Base-by-base conservation (phyloP, 1,140 invertebrate species). In the Doryteuthis pealeii region DNA sequence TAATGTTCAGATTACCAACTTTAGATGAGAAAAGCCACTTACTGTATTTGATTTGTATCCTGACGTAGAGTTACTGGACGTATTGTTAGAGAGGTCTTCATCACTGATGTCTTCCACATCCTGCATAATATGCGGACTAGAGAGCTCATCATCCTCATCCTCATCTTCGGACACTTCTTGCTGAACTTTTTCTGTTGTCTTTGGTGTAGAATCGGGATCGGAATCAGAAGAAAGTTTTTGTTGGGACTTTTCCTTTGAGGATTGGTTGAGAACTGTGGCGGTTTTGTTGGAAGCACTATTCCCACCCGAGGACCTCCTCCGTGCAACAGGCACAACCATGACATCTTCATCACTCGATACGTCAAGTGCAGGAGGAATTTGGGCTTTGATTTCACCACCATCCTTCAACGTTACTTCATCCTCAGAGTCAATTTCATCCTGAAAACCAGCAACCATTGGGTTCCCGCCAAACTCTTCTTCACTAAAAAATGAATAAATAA, bases 401-500 rank as follows among this genome's bases (percentile, higher is more conserved):
- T 54, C 72, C 31, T 66, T 75, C 30, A 78, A 75, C 30, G 72
- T 70, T 28, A 77, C 78, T 68, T 87, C 89, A 86, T 97, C 95
- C 72, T 87, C 85, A 33, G 85, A 87, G 72, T 88, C 87, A 0
- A 88, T 73, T 68, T 87, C 86, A 86, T 96, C 95, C 87, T 95
- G 93, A 77, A 94, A 94, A 76, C 92, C 92, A 30, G 93, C 93
- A 0, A 97, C 95, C 83, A 95, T 90, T 33, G 95, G 95, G 90
- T 97, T 96, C 12, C 89, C 91, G 33, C 87, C 79, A 33, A 89
- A 90, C 75, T 94, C 93, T 18, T 92, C 92, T 77, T 95, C 94
- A 85, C 93, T 94, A 72, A 76, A 62, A 62, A 22, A 22, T 6
- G 18, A 40, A 40, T n/a, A n/a, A n/a, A n/a, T n/a, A n/a, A n/a